Evolutionary conservation across 2,113 vertebrate species (phyloP), one percentile per base, ranked within the genome.

Genomic region (Picathartes gymnocephalus): DNA sequence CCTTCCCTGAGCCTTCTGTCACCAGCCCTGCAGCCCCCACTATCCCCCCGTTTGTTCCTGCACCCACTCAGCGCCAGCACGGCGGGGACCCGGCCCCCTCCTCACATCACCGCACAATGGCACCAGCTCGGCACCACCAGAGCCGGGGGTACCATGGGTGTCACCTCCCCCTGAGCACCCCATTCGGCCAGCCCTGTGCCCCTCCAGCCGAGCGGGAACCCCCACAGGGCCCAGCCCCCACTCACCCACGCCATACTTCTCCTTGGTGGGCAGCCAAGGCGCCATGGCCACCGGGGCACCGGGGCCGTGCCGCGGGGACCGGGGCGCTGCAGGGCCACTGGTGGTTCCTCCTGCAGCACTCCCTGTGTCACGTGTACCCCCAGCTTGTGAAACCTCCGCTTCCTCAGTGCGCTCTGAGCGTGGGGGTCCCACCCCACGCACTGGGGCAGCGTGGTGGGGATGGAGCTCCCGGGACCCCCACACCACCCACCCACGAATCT

Each of bases 181-280:
- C 3, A 0, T 25, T 13, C 35, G 1, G 0, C 45, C 61, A 58
- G 21, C n/a, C 57, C 57, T 0, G 2, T 15, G 1, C 4, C 48
- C n/a, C 71, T 27, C 8, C 2, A 39, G 1, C 16, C 0, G 1
- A 56, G 37, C 8, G 0, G 21, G 44, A 31, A 35, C 22, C 35
- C 54, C 44, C 5, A 2, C 2, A 2, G 68, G 1, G 18, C 14
- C 14, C 1, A 42, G 68, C 25, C n/a, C 51, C 3, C 81, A 94
- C 96, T 95, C 81, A 97, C 96, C 96, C 53, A 97, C 95, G 0
- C 96, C 96, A 8, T 70, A 90, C 25, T 97, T 96, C 81, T 93
- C 88, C 94, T 91, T 96, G 90, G 87, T 94, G 81, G 94, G 94
- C 69, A 91, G 50, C 96, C 96, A 97, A 2, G 91, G 95, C 14